Evolutionary conservation across 2,888 invertebrate genomes (phyloP), one percentile per base, ranked within the genome.

Genomic region (Drosophila cracens): DNA sequence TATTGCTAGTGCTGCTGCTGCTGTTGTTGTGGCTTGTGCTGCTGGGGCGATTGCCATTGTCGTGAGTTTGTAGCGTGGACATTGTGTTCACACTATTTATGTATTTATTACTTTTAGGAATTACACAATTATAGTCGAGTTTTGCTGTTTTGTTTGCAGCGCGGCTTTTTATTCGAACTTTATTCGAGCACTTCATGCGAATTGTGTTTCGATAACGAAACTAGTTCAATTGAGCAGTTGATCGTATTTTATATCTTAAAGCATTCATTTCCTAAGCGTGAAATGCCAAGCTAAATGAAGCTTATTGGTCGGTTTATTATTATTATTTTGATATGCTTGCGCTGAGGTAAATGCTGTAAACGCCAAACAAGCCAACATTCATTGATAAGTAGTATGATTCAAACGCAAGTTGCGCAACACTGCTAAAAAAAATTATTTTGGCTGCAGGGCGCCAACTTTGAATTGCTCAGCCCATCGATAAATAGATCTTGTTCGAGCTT

Each of bases 141-240:
- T 25, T 58, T 57, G 33, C 6, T 27, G 29, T 31, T 52, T n/a
- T n/a, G 10, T 33, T 43, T 7, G 8, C 31, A 21, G 54, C 31
- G 48, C 59, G 38, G 49, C 61, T 70, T 77, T 67, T 66, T 79
- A 38, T 38, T 79, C 77, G 76, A 77, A 77, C 31, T 38, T 64
- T 61, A 48, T 57, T 61, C 58, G 18, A 33, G 29, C 53, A 66
- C 70, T 74, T 70, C 34, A 63, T 65, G 66, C 57, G 62, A 31
- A 16, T 36, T 33, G 4, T 40, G 33, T 68, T 40, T 68, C 67
- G 67, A 68, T 68, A 68, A 13, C 16, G 25, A 40, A 70, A 57
- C 56, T 61, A 38, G 71, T 70, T 70, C 62, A 27, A 25, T 16
- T 33, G 6, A 38, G 8, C 27, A 27, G 27, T 13, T 13, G 1